phyloP scores from a whole-genome alignment of 2,113 vertebrate genomes.

The Butorides virescens region DNA sequence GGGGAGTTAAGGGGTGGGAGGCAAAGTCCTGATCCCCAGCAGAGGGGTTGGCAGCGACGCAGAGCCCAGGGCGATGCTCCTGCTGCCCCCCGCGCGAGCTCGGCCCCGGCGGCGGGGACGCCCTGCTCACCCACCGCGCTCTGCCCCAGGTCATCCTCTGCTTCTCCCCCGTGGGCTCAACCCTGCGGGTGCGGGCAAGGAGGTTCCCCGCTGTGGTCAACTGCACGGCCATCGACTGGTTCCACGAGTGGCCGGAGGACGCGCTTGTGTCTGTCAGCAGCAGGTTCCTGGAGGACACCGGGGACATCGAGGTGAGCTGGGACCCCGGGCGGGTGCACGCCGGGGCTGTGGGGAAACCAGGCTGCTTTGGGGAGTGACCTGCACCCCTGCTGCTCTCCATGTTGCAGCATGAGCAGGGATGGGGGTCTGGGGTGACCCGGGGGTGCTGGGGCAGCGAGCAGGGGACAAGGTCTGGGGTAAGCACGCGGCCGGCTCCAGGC shows the following conservation, averaged over 20 bases:
- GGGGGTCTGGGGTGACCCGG: not conserved
- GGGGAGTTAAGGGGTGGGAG: not conserved
- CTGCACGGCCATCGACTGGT: constrained; percentile 80
- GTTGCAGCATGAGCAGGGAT: not conserved
- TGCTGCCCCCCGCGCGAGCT: fast-evolving
- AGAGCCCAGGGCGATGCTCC: fast-evolving
- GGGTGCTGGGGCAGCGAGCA: not conserved
- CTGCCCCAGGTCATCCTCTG: constrained; percentile 74
- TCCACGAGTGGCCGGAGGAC: constrained; percentile 77
- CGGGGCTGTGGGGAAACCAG: not conserved
- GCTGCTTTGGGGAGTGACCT: not conserved
- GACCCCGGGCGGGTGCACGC: fast-evolving
- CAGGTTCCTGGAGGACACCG: constrained; percentile 71
- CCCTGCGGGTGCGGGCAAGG: constrained; percentile 70
- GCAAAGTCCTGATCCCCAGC: not conserved
- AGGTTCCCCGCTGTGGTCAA: constrained; percentile 77
- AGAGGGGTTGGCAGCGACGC: not conserved
- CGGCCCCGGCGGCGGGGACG: fast-evolving
- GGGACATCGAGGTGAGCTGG: constrained; percentile 63
- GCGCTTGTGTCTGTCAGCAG: constrained; percentile 75
- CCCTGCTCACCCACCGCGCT: fast-evolving
- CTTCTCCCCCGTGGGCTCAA: constrained; percentile 78
- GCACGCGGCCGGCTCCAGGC: not conserved
- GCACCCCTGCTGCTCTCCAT: not conserved
- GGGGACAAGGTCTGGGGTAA: not conserved